These are phyloP conservation scores for Lemur catta DNA, from an alignment of 2,797 vertebrate genomes.

Conservation along the genomic window DNA sequence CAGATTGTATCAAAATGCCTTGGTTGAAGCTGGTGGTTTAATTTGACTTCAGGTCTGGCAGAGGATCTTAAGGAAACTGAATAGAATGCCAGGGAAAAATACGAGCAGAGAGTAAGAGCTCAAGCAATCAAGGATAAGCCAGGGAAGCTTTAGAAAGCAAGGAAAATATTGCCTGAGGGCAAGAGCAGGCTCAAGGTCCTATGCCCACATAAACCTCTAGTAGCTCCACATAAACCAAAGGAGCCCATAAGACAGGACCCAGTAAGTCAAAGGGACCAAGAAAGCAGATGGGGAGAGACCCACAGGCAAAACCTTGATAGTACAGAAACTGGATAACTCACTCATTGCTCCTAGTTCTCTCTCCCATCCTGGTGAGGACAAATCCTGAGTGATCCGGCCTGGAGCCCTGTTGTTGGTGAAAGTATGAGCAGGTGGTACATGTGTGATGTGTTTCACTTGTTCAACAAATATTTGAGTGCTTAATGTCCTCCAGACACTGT, in stretches of 20 bases:
- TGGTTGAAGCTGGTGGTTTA: neutral
- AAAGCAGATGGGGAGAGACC: neutral
- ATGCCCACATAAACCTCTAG: neutral
- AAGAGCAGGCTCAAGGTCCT: neutral
- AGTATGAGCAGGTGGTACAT: neutral
- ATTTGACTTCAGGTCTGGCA: neutral
- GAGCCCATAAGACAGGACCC: neutral
- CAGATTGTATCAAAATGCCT: neutral
- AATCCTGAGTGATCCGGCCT: neutral
- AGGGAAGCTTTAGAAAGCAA: neutral
- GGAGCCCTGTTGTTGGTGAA: neutral
- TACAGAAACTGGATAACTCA: neutral
- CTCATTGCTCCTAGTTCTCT: neutral
- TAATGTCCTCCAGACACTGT: neutral
- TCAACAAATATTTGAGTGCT: neutral
- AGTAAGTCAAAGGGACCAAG: neutral
- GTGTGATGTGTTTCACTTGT: neutral
- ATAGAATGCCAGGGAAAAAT: neutral
- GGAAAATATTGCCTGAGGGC: neutral
- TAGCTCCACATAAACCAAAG: neutral
- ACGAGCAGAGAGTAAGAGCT: neutral
- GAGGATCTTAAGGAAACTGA: neutral
- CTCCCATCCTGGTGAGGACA: neutral
- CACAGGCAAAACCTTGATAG: neutral
- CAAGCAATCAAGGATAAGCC: neutral